Conservation (phyloP, 2,888 invertebrate genomes). For the Rhorus exstirpatorius region DNA sequence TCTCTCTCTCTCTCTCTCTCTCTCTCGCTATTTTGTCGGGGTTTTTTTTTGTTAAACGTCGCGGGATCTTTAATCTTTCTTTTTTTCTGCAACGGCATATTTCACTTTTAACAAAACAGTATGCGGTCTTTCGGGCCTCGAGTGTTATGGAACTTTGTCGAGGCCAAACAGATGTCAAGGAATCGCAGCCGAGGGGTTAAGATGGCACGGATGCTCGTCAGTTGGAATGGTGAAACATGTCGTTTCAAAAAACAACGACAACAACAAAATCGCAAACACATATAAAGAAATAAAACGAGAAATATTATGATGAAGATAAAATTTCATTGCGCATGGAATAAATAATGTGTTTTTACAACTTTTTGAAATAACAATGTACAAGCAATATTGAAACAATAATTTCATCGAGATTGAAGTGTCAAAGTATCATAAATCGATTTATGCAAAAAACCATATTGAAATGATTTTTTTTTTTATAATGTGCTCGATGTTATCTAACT, state of each 20-base stretch:
- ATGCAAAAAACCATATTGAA: too few species aligned
- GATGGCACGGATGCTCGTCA: neutral
- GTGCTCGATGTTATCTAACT: neutral
- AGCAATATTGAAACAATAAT: too few species aligned
- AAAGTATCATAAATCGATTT: too few species aligned
- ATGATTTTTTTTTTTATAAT: neutral
- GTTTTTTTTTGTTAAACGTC: slow-evolving; percentile 14
- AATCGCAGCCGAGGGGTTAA: slow-evolving; percentile 12
- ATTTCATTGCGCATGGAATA: too few species aligned
- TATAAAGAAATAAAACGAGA: too few species aligned
- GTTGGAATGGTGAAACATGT: neutral
- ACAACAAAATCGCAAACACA: neutral
- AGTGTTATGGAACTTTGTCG: slow-evolving; percentile 29
- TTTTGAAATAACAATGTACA: too few species aligned
- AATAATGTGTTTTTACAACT: too few species aligned
- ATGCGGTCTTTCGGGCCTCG: slow-evolving; percentile 20
- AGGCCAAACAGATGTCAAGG: slow-evolving; percentile 49
- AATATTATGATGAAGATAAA: too few species aligned
- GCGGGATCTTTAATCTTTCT: slow-evolving; percentile 13
- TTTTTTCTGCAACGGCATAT: slow-evolving; percentile 25
- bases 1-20: slow-evolving; percentile 3
- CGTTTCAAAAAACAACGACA: neutral
- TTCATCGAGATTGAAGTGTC: too few species aligned
- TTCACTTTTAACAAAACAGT: slow-evolving; percentile 50
- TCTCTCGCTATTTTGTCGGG: neutral